Conservation (phyloP, 2,888 invertebrate species). For the Salpingus planirostris region DNA sequence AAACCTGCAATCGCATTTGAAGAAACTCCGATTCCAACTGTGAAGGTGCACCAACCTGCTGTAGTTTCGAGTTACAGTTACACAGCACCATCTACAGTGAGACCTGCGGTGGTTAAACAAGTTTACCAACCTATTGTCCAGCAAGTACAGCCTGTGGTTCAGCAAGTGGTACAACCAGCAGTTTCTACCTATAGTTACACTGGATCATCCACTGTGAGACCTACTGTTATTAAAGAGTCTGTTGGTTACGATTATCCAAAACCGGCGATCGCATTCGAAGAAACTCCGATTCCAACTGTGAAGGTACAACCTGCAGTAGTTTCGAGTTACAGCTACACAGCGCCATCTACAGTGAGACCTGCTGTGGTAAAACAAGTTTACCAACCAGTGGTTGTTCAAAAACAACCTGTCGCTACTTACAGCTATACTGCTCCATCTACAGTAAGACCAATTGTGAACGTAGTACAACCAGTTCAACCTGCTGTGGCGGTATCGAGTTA, state of each 20-base stretch:
- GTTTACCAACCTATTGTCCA: too few relatives aligned
- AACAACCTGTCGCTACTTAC: conserved; percentile 5
- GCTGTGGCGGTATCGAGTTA: conserved; percentile 18
- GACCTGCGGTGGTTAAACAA: conserved; percentile 7
- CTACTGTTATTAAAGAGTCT: conserved; percentile 18
- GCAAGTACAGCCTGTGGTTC: conserved; percentile 4
- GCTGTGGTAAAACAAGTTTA: too few relatives aligned
- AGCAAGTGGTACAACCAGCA: too few relatives aligned
- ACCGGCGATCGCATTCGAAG: conserved; percentile 19
- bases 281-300: conserved; percentile 13
- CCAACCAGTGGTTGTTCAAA: conserved; percentile 6
- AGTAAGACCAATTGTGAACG: too few relatives aligned
- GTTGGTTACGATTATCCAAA: conserved; percentile 35
- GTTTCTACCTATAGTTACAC: too few relatives aligned
- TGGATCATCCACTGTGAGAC: too few relatives aligned
- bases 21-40: conserved; percentile 13
- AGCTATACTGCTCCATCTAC: too few relatives aligned
- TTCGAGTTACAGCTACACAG: conserved; percentile 19
- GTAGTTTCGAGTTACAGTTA: conserved; percentile 19
- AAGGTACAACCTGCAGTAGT: conserved; percentile 16
- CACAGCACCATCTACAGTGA: conserved; percentile 9
- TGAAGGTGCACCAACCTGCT: conserved; percentile 17
- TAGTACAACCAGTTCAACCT: too few relatives aligned
- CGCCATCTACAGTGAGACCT: conserved; percentile 9
- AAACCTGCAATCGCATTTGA: conserved; percentile 22